phyloP scores from a whole-genome alignment of 2,888 invertebrate species.

The Amiota minor region DNA sequence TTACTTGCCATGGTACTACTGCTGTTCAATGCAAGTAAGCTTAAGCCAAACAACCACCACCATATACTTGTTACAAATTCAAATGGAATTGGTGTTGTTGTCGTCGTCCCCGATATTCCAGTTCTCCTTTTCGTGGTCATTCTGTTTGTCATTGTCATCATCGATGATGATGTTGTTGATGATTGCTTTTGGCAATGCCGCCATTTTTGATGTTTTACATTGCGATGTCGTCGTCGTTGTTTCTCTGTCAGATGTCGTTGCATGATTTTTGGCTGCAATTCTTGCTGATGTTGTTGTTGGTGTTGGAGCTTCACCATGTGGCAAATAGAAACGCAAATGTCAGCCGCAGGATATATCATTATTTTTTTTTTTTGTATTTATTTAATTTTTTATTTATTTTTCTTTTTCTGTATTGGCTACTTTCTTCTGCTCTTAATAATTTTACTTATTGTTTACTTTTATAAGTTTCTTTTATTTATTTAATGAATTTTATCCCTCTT shows the following conservation, averaged over 20 bases:
- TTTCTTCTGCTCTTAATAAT: constrained; percentile 45
- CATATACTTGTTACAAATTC: constrained; percentile 46
- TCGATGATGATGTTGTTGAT: constrained; percentile 12
- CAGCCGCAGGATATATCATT: constrained; percentile 60
- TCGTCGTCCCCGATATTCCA: constrained; percentile 35
- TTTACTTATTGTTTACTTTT: constrained; percentile 35
- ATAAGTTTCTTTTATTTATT: constrained; percentile 27
- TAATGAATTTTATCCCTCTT: constrained; percentile 24
- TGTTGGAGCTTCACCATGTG: constrained; percentile 42
- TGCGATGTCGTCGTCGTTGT: constrained; percentile 24
- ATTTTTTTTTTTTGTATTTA: constrained; percentile 41
- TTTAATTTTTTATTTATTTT: constrained; percentile 31
- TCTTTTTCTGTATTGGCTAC: constrained; percentile 28
- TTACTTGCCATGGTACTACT: constrained; percentile 37
- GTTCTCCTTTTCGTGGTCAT: constrained; percentile 36
- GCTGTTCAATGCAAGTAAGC: constrained; percentile 52
- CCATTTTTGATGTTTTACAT: constrained; percentile 30
- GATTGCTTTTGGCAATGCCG: constrained; percentile 9
- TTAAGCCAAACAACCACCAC: constrained; percentile 68
- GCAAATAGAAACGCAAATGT: constrained; percentile 52
- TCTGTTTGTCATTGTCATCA: constrained; percentile 29
- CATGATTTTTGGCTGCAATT: constrained; percentile 6
- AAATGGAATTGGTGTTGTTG: constrained; percentile 26
- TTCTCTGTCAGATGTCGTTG: constrained; percentile 35
- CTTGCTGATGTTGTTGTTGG: constrained; percentile 37